Evolutionary conservation across 2,888 invertebrate genomes (phyloP).

Genomic region (Drosophila prolongata): DNA sequence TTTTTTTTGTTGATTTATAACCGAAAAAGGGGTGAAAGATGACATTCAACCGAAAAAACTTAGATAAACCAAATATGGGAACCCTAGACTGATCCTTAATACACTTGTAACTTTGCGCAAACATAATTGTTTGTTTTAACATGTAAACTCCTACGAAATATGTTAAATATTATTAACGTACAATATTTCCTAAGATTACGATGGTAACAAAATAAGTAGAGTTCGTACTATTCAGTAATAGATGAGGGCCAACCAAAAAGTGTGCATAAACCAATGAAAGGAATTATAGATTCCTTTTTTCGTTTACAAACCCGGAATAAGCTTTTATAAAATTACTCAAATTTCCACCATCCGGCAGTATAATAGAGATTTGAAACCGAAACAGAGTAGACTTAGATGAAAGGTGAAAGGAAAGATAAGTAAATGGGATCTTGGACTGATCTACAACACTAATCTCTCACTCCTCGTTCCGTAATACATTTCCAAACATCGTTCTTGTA

Average conservation of each 20-base stretch:
- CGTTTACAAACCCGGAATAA: neutral
- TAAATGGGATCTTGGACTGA: slow-evolving; percentile 22
- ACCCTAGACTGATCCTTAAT: slow-evolving; percentile 1
- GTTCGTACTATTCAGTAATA: neutral
- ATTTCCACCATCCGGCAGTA: neutral
- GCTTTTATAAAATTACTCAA: neutral
- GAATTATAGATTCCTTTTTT: neutral
- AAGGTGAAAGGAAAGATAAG: neutral
- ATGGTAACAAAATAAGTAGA: neutral
- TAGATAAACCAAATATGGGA: slow-evolving; percentile 5
- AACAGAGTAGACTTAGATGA: slow-evolving; percentile 1
- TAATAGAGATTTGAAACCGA: slow-evolving; percentile 26
- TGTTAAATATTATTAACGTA: slow-evolving; percentile 14
- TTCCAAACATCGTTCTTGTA: slow-evolving; percentile 31
- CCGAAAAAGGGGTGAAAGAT: slow-evolving; percentile 11
- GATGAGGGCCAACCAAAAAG: neutral
- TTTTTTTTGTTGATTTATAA: neutral
- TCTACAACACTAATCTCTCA: slow-evolving; percentile 33
- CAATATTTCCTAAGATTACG: slow-evolving; percentile 7
- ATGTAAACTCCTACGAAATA: slow-evolving; percentile 10
- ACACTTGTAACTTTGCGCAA: slow-evolving; percentile 7
- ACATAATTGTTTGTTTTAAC: slow-evolving; percentile 8
- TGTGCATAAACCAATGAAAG: slow-evolving; percentile 3
- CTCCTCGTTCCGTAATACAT: slow-evolving; percentile 34
- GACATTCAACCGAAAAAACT: slow-evolving; percentile 22